A percentile compares a stretch with the other conserved stretches of the same genome.
Conservation (phyloP, 2,113 vertebrate genomes). For the Corythornis cristatus region DNA sequence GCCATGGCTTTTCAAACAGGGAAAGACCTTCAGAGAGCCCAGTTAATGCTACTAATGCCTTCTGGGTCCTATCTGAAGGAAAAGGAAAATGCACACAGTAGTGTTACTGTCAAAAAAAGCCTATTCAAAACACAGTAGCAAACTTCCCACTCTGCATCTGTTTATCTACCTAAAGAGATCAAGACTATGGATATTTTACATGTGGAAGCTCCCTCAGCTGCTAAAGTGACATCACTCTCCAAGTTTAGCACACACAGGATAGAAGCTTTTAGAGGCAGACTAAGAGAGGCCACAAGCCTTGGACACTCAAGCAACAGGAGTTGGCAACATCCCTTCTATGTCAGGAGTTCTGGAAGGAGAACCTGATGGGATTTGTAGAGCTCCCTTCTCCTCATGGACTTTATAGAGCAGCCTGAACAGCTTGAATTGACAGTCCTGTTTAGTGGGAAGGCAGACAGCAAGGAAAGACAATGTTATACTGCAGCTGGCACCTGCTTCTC, state of each 20-base stretch:
- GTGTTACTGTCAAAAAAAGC: neutral
- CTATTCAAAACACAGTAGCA: neutral
- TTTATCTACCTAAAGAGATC: neutral
- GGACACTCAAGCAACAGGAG: neutral
- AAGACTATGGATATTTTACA: neutral
- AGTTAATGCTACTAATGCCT: conserved; percentile 46
- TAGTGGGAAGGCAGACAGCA: neutral
- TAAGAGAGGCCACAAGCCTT: neutral
- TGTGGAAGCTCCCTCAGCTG: neutral
- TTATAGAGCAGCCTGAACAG: neutral
- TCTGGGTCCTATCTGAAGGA: conserved; percentile 43
- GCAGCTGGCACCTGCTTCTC: neutral
- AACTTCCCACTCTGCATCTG: neutral
- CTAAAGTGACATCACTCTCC: neutral
- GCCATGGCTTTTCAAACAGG: conserved; percentile 45
- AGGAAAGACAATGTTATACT: neutral
- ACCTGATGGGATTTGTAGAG: neutral
- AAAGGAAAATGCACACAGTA: conserved; percentile 26
- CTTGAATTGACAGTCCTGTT: neutral
- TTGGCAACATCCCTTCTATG: neutral
- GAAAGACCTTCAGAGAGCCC: conserved; percentile 33
- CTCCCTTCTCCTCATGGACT: neutral
- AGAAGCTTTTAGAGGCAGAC: neutral
- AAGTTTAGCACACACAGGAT: neutral
- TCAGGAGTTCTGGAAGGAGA: neutral